A percentile compares a stretch with the other conserved stretches of the same genome.
Evolutionary conservation across 2,113 vertebrate genomes (phyloP).

Genomic region (Chaenogobius annularis): DNA sequence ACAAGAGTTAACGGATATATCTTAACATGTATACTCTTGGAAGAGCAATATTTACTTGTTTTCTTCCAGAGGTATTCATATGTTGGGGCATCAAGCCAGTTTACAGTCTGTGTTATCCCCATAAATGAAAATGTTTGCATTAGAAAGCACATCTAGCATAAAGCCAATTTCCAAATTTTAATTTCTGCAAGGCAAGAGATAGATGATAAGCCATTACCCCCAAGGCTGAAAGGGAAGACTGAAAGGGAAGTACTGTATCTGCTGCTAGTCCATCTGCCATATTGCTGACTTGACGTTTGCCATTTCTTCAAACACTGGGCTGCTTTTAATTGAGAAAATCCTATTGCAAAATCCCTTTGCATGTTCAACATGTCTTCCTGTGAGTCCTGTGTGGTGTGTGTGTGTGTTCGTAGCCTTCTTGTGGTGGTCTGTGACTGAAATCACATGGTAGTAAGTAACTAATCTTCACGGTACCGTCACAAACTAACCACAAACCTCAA

Average conservation of each 20-base stretch:
- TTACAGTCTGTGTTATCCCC: not conserved
- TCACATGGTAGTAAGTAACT: conserved; percentile 58
- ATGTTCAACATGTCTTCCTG: conserved; percentile 24
- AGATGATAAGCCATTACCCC: not conserved
- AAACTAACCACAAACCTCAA: conserved; percentile 62
- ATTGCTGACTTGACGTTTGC: conserved; percentile 3
- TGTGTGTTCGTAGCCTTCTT: conserved; percentile 44
- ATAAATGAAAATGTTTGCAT: not conserved
- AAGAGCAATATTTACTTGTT: not conserved
- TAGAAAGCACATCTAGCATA: not conserved
- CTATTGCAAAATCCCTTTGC: conserved; percentile 14
- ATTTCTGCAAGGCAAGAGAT: not conserved
- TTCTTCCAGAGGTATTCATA: too few relatives aligned
- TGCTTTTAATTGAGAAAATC: conserved; percentile 33
- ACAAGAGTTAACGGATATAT: too few relatives aligned
- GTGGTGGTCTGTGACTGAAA: conserved; percentile 59
- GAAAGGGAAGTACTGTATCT: not conserved
- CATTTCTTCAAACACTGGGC: conserved; percentile 17
- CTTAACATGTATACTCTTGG: not conserved
- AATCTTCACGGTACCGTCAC: conserved; percentile 60
- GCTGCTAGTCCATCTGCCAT: conserved; percentile 15
- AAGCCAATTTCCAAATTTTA: not conserved
- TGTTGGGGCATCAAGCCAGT: not conserved
- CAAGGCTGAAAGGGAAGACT: not conserved
- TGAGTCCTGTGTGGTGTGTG: conserved; percentile 37